Evolutionary conservation across 1,140 invertebrate genomes (phyloP).

Genomic region (Drosophila hydei): DNA sequence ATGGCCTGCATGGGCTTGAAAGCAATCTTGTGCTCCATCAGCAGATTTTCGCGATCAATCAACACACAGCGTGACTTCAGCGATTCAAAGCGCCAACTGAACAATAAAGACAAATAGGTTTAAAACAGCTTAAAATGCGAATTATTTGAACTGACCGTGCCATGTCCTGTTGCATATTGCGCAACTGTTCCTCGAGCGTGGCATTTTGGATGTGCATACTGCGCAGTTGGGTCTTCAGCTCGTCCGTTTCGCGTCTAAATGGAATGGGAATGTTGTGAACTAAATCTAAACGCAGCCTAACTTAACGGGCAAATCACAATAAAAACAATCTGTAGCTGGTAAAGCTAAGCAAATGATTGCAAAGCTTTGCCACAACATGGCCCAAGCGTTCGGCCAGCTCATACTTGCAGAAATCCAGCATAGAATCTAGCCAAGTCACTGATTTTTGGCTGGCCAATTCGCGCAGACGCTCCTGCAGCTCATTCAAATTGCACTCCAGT

Average conservation of each 20-base stretch:
- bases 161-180: conserved; percentile 73
- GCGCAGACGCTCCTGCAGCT: conserved; percentile 64
- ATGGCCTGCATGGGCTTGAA: conserved; percentile 69
- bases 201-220: conserved; percentile 76
- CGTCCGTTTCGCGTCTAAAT: conserved; percentile 83
- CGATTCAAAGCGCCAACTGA: conserved; percentile 82
- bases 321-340: conserved; percentile 58
- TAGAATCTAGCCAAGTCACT: conserved; percentile 80
- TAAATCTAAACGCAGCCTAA: conserved; percentile 24
- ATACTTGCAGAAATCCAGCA: conserved; percentile 83
- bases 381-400: conserved; percentile 62
- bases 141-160: conserved; percentile 53
- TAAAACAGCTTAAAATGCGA: not conserved
- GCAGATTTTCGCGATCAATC: conserved; percentile 75
- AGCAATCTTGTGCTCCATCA: conserved; percentile 73
- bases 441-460: conserved; percentile 73
- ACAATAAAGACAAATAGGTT: not conserved
- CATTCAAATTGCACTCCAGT: conserved; percentile 61
- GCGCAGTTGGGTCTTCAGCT: conserved; percentile 73
- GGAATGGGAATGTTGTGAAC: conserved; percentile 44
- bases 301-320: conserved; percentile 51
- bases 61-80: conserved; percentile 80
- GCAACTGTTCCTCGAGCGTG: conserved; percentile 71
- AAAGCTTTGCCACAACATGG: conserved; percentile 46
- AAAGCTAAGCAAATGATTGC: conserved; percentile 56